phyloP scores from a whole-genome alignment of 2,888 invertebrate species.

The Danaus chrysippus region DNA sequence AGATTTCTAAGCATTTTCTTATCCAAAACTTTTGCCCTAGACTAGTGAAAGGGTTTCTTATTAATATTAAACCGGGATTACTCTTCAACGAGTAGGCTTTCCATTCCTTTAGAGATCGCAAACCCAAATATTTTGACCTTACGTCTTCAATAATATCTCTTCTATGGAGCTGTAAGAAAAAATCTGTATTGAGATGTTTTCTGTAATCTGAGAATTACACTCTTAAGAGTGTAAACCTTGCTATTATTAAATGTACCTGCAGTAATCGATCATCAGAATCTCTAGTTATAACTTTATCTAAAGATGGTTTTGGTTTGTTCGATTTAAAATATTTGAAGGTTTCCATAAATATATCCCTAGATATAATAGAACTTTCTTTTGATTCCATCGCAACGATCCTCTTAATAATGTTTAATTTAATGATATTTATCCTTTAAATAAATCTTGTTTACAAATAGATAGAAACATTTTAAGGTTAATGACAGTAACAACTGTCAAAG shows the following conservation, averaged over 20 bases:
- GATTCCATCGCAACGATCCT: conserved; percentile 4
- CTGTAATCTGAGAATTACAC: not conserved
- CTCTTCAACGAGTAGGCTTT: conserved; percentile 78
- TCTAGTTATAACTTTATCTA: conserved; percentile 81
- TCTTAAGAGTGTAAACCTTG: not conserved
- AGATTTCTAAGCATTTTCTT: conserved; percentile 85
- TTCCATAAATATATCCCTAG: conserved; percentile 78
- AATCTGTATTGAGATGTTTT: not conserved
- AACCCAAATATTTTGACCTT: conserved; percentile 49
- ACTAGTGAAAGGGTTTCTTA: conserved; percentile 89
- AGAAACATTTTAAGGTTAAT: too few relatives aligned
- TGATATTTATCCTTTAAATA: not conserved
- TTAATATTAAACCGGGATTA: conserved; percentile 87
- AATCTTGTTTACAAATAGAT: too few relatives aligned
- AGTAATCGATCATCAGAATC: conserved; percentile 38
- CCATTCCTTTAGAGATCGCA: conserved; percentile 74
- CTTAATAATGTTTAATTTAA: conserved; percentile 19
- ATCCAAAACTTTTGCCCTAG: conserved; percentile 92
- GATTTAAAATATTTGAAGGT: conserved; percentile 90
- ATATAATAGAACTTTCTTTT: conserved; percentile 8
- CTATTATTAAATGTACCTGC: conserved; percentile 37
- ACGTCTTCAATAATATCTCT: conserved; percentile 26
- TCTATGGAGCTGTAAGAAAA: not conserved
- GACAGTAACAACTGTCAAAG: too few relatives aligned
- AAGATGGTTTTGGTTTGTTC: conserved; percentile 81